Base-by-base conservation (phyloP, 1,140 invertebrate species). In the Microplitis mediator region DNA sequence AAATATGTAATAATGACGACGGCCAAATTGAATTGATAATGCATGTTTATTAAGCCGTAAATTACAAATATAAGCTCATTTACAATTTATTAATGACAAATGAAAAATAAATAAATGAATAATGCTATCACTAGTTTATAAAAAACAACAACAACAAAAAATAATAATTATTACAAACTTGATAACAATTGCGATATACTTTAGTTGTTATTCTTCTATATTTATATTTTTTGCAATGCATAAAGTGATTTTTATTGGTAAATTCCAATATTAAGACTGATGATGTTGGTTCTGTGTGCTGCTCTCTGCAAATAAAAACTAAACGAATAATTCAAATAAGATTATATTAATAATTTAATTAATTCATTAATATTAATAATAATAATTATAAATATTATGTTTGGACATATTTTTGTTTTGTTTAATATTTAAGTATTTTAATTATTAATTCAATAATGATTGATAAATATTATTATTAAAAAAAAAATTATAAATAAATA, bases 121-220 rank as follows among this genome's bases (percentile, higher is more conserved):
- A 45, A 45, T 8, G 6, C 39, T 45, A 45, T 45, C 8, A 45
- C 39, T 45, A 45, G 11, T 45, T 45, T 45, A 45, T 45, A 65
- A 45, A 50, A 45, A 9, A 65, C 3, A n/a, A 31, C 6, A 14
- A 36, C 4, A 6, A 60, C 5, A 58, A 39, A 50, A 35, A 64
- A 45, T 50, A 34, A 14, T 14, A 60, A 23, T 34, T 13, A 11
- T 60, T 31, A 60, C 4, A 34, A 8, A 51, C n/a, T 50, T 51
- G 35, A 51, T 51, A 51, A 31, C 23, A 31, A 65, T 65, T 39
- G 14, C n/a, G 14, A n/a, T 34, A 35, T 23, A 50, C 23, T 35
- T 84, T 84, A 83, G 77, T 84, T 84, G 78, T 83, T 83, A 82
- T 83, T 83, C 80, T 83, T 81, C 75, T 84, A 84, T 83, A 83